Evolutionary conservation across 2,888 invertebrate species (phyloP).

Genomic region (Bruchidius siliquastri): DNA sequence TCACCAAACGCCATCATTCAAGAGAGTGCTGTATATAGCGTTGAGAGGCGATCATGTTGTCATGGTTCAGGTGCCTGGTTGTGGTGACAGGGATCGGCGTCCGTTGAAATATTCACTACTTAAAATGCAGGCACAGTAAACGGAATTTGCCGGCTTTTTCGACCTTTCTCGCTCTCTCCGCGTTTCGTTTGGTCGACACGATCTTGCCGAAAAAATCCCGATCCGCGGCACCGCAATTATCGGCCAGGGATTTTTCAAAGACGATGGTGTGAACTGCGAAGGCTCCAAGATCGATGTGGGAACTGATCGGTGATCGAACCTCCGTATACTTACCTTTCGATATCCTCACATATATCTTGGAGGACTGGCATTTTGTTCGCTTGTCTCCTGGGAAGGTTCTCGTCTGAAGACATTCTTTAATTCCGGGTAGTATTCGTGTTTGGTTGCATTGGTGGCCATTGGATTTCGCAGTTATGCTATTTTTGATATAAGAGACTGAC

Average conservation of each 20-base stretch:
- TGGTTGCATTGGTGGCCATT: too few species aligned
- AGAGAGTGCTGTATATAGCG: too few species aligned
- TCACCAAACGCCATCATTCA: too few species aligned
- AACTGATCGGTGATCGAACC: neutral
- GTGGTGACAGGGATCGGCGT: slow-evolving; percentile 29
- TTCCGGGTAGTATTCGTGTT: too few species aligned
- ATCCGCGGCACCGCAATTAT: neutral
- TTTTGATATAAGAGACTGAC: too few species aligned
- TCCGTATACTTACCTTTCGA: neutral
- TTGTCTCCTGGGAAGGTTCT: neutral
- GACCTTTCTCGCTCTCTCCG: neutral
- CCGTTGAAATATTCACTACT: slow-evolving; percentile 39
- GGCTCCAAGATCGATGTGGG: neutral
- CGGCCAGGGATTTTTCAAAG: neutral
- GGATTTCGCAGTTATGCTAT: too few species aligned
- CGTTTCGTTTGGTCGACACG: neutral
- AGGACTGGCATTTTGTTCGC: neutral
- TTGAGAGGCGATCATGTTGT: neutral
- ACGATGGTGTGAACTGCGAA: neutral
- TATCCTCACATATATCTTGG: neutral
- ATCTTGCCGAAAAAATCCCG: neutral
- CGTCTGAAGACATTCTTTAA: neutral
- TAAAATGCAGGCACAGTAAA: slow-evolving; percentile 33
- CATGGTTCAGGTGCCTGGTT: neutral
- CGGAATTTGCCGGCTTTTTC: neutral